Percentiles rank a stretch among this genome's conserved stretches.
phyloP scores from a whole-genome alignment of 2,888 invertebrate species.

The Plusia festucae region DNA sequence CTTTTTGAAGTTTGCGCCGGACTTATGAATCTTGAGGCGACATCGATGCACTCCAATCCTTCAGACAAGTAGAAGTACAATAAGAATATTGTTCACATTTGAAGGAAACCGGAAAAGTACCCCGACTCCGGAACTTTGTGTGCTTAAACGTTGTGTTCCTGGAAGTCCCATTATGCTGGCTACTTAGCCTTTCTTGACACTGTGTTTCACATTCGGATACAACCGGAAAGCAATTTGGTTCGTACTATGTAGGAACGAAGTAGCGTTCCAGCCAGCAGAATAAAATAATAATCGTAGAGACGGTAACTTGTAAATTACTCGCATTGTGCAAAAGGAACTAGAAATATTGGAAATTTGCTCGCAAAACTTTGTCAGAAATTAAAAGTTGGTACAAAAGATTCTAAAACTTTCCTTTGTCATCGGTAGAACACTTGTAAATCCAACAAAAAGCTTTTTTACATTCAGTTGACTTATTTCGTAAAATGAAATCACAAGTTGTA shows the following conservation, averaged over 20 bases:
- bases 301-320: not conserved
- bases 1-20: too few relatives aligned
- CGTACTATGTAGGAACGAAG: conserved; percentile 6
- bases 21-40: too few relatives aligned
- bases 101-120: conserved; percentile 5
- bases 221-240: conserved; percentile 29
- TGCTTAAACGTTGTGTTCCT: conserved; percentile 12
- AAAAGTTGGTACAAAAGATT: not conserved
- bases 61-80: not conserved
- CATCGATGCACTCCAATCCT: too few relatives aligned
- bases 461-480: not conserved
- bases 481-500: not conserved
- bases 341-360: not conserved
- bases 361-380: not conserved
- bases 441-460: not conserved
- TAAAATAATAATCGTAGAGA: not conserved
- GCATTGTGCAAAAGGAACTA: not conserved
- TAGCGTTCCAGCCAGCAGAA: not conserved
- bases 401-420: conserved; percentile 10
- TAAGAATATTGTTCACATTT: conserved; percentile 2
- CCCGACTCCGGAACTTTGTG: conserved; percentile 14
- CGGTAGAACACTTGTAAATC: conserved; percentile 25
- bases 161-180: conserved; percentile 27
- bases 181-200: conserved; percentile 25
- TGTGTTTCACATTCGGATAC: conserved; percentile 17